phyloP scores from a whole-genome alignment of 2,888 invertebrate species.

The Alloscopus bannaensis region DNA sequence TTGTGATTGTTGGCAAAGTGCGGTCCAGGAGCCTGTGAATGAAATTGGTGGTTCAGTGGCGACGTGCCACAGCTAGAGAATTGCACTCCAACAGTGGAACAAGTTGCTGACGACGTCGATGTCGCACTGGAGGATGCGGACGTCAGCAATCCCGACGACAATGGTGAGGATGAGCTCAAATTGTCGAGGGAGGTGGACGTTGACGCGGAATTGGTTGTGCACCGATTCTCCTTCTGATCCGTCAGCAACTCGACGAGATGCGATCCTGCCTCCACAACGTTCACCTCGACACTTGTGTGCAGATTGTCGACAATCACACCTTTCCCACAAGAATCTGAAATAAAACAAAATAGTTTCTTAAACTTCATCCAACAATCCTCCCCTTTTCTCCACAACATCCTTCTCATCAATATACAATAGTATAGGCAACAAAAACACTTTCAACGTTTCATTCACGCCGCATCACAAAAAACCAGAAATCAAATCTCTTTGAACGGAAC shows the following conservation, averaged over 20 bases:
- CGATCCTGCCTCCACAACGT: slow-evolving; percentile 5
- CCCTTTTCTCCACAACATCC: too few species aligned
- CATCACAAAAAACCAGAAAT: too few species aligned
- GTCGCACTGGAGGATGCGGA: background rate
- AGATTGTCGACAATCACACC: slow-evolving; percentile 12
- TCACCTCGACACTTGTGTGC: background rate
- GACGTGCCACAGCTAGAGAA: slow-evolving; percentile 12
- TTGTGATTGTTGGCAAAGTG: too few species aligned
- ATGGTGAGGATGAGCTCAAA: background rate
- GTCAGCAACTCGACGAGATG: background rate
- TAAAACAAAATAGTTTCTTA: too few species aligned
- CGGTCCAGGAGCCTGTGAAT: too few species aligned
- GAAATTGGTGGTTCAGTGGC: background rate
- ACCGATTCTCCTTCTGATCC: slow-evolving; percentile 13
- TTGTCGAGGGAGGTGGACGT: slow-evolving; percentile 47
- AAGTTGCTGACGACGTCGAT: slow-evolving; percentile 5
- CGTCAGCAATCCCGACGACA: background rate
- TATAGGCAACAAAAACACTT: background rate
- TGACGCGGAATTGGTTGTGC: slow-evolving; percentile 34
- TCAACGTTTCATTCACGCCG: too few species aligned
- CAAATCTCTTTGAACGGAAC: too few species aligned
- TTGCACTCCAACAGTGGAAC: slow-evolving; percentile 30
- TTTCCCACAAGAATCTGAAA: slow-evolving; percentile 16
- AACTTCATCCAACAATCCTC: too few species aligned
- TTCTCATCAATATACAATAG: background rate